Conservation (phyloP, 2,113 vertebrate species). For the Corythornis cristatus region DNA sequence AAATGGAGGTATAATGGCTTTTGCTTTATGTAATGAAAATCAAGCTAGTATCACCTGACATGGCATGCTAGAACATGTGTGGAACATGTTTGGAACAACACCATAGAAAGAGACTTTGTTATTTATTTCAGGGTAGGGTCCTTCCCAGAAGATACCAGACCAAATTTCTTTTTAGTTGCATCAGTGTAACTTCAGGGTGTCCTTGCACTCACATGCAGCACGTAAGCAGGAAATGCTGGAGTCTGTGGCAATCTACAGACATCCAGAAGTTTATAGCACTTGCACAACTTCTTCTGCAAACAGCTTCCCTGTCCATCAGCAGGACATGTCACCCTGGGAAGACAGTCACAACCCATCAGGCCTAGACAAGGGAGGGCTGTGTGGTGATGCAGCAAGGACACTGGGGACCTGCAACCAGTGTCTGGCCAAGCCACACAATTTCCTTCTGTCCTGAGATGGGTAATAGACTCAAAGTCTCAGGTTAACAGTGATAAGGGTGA, state of each 20-base stretch:
- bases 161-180: not conserved
- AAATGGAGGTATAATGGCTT: too few species aligned
- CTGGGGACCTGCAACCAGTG: not conserved
- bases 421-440: rapidly evolving
- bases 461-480: not conserved
- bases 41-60: too few species aligned
- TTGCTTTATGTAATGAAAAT: too few species aligned
- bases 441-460: not conserved
- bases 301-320: not conserved
- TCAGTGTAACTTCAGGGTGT: rapidly evolving
- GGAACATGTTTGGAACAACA: not conserved
- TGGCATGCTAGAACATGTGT: not conserved
- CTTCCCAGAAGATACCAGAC: not conserved
- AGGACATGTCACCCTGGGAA: not conserved
- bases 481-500: not conserved
- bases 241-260: not conserved
- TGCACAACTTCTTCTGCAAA: not conserved
- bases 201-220: not conserved
- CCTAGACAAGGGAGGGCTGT: not conserved
- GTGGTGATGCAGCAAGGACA: not conserved
- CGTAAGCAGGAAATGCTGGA: not conserved
- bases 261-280: not conserved
- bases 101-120: not conserved
- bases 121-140: not conserved
- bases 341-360: not conserved